Percentiles rank a stretch among this genome's conserved stretches.
phyloP scores from a whole-genome alignment of 2,797 vertebrate species.

The Pseudomugil gertrudae region DNA sequence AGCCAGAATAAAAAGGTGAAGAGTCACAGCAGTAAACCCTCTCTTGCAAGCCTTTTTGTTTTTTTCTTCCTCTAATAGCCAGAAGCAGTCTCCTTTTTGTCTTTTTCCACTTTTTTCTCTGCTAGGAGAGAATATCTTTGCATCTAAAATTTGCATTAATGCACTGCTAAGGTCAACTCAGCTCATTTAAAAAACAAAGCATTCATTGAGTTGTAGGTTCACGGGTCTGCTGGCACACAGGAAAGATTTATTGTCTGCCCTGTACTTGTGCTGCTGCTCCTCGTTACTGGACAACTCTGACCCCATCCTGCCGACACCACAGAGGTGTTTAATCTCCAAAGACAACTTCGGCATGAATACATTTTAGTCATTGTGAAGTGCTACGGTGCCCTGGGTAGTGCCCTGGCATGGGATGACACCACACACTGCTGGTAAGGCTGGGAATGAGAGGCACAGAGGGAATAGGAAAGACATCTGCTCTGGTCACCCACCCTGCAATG shows the following conservation, averaged over 20 bases:
- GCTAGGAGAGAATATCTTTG: constrained; percentile 61
- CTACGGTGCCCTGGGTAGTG: constrained; percentile 42
- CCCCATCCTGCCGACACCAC: constrained; percentile 63
- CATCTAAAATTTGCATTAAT: constrained; percentile 70
- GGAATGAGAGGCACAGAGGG: constrained; percentile 34
- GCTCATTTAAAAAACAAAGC: constrained; percentile 76
- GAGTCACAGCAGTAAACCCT: constrained; percentile 65
- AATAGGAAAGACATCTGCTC: constrained; percentile 67
- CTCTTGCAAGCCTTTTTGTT: constrained; percentile 14
- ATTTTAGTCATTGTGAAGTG: constrained; percentile 56
- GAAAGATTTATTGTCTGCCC: constrained; percentile 76
- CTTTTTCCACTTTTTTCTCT: constrained; percentile 17
- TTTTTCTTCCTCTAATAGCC: constrained; percentile 39
- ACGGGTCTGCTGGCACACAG: constrained; percentile 59
- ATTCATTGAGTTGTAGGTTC: constrained; percentile 57
- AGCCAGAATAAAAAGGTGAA: constrained; percentile 75
- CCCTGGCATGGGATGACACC: constrained; percentile 58
- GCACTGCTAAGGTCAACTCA: constrained; percentile 67
- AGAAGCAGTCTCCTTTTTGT: constrained; percentile 33
- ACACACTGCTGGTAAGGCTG: constrained; percentile 31
- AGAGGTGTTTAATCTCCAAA: constrained; percentile 67
- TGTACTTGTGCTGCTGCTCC: constrained; percentile 59
- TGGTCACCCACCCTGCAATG: constrained; percentile 62
- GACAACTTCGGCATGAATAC: constrained; percentile 75
- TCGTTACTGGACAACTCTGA: constrained; percentile 77